Evolutionary conservation across 2,113 vertebrate genomes (phyloP).

Genomic region (Pungitius pungitius): DNA sequence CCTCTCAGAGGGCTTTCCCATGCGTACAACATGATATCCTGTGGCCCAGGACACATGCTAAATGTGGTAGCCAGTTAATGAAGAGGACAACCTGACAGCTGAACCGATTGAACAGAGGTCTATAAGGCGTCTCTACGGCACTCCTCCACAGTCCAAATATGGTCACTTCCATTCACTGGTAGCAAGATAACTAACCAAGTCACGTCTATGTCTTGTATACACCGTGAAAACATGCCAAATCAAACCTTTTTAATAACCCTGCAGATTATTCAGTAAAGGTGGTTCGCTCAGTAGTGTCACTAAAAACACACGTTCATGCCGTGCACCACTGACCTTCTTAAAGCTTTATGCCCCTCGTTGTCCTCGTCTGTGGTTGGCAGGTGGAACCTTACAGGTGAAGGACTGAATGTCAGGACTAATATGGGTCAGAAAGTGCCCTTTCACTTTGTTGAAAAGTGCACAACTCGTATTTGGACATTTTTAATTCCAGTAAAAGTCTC

Average conservation of each 20-base stretch:
- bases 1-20: no score
- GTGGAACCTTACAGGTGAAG: conserved; percentile 7
- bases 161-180: no score
- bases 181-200: not conserved
- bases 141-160: not conserved
- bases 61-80: not conserved
- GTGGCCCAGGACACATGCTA: not conserved
- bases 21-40: not conserved
- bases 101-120: not conserved
- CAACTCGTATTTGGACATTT: conserved; percentile 21
- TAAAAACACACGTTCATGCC: not conserved
- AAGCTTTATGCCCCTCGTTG: conserved; percentile 19
- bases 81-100: not conserved
- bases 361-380: not conserved
- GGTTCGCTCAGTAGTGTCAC: not conserved
- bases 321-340: conserved; percentile 2
- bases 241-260: not conserved
- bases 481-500: conserved; percentile 19
- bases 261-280: not conserved
- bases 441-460: not conserved
- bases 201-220: not conserved
- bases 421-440: conserved; percentile 14
- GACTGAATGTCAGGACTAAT: not conserved
- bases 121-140: not conserved
- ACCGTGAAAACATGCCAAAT: not conserved